phyloP scores from a whole-genome alignment of 1,140 invertebrate genomes.

The Nephila pilipes region DNA sequence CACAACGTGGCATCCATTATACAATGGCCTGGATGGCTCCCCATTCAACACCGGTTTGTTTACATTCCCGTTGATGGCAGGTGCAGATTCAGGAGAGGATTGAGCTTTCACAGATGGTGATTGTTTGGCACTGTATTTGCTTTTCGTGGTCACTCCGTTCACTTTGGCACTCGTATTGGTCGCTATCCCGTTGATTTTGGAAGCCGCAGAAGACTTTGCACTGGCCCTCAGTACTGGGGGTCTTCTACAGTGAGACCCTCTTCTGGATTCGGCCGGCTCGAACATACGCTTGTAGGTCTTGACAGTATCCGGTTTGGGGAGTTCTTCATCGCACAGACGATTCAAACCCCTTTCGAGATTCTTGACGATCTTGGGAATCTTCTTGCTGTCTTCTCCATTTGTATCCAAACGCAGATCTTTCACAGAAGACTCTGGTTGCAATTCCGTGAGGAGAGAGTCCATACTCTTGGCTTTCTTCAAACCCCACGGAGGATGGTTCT shows the following conservation, averaged over 20 bases:
- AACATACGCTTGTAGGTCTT: slow-evolving; percentile 92
- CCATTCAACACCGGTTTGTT: slow-evolving; percentile 33
- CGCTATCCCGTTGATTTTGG: slow-evolving; percentile 79
- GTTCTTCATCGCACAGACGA: slow-evolving; percentile 87
- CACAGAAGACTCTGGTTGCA: not conserved
- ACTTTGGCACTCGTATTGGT: slow-evolving; percentile 70
- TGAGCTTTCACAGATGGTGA: slow-evolving; percentile 55
- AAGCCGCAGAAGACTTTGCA: slow-evolving; percentile 76
- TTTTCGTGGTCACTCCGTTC: slow-evolving; percentile 42
- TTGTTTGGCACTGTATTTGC: slow-evolving; percentile 73
- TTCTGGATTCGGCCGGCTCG: slow-evolving; percentile 82
- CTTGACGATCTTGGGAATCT: slow-evolving; percentile 75
- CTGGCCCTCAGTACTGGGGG: slow-evolving; percentile 78
- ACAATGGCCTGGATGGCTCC: not conserved
- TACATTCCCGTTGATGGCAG: slow-evolving; percentile 3
- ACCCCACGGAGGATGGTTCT: slow-evolving; percentile 79
- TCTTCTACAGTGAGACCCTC: slow-evolving; percentile 61
- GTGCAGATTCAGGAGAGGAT: not conserved
- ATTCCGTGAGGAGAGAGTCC: slow-evolving; percentile 70
- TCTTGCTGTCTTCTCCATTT: not conserved
- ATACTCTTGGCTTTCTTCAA: slow-evolving; percentile 77
- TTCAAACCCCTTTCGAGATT: slow-evolving; percentile 73
- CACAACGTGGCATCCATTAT: slow-evolving; percentile 54
- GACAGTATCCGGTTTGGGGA: slow-evolving; percentile 92
- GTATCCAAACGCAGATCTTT: not conserved